Base-by-base conservation (phyloP, 2,113 vertebrate species). In the Naja naja region DNA sequence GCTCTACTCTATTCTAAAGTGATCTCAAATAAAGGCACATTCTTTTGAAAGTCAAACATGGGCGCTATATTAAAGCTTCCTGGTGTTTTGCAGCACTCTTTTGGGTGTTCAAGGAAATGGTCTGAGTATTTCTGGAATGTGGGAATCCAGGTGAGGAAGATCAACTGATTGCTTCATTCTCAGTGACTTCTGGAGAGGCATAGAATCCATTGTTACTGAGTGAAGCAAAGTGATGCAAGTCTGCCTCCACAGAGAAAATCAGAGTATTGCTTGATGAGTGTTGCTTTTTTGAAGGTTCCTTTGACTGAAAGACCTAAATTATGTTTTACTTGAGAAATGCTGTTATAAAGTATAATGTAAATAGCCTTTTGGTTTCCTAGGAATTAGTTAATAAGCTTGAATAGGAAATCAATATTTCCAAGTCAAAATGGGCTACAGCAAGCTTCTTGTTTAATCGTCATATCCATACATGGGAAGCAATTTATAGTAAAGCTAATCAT, bases 341-440 rank as follows among this genome's bases (percentile, higher is more conserved):
- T 93, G 87, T 55, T 92, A 91, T 54, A 93, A 93, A 88, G 10
- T 25, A 18, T 89, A 95, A 85, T 89, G 92, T 92, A 30, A 85
- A 92, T 74, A 94, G 54, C 45, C 64, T 89, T 91, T 45, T 30
- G 49, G 9, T 85, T 95, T 93, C 39, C 27, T 90, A 22, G 34
- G 49, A 87, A 22, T 89, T 92, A 7, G 56, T 85, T 91, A 94
- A 95, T 92, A 5, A 1, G 30, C 85, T 22, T 85, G 55, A 74
- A 92, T 87, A 56, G 55, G 91, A 90, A 90, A 74, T 49, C 45
- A 53, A 74, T 25, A 89, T 52, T 34, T 14, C 64, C 87, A 1
- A 34, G 20, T 92, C 87, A 87, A 89, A 93, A 47, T n/a, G n/a
- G 54, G 54, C 16, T 91, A 93, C 91, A 90, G 58, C 49, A 43